phyloP scores from a whole-genome alignment of 2,888 invertebrate genomes.

The Colostygia pectinataria region DNA sequence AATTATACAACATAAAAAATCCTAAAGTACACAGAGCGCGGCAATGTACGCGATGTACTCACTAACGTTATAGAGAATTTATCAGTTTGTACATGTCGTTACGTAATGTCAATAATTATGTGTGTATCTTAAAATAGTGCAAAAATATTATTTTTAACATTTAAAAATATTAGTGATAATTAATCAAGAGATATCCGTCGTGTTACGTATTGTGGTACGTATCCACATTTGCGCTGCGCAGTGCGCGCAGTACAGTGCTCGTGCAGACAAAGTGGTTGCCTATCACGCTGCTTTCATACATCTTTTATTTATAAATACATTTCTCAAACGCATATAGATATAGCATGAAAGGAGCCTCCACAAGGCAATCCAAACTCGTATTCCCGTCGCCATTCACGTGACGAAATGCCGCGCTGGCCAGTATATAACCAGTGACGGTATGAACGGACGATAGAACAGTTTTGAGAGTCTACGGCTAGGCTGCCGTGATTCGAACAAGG shows the following conservation, averaged over 20 bases:
- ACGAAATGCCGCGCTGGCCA: too few species aligned
- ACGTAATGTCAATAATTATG: conserved; percentile 46
- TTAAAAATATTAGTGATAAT: conserved; percentile 29
- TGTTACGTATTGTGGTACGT: conserved; percentile 20
- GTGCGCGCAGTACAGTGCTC: not conserved
- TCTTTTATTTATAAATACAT: conserved; percentile 3
- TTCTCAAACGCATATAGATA: not conserved
- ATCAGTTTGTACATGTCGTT: conserved; percentile 53
- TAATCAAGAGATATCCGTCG: conserved; percentile 10
- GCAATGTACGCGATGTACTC: conserved; percentile 12
- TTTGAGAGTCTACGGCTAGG: too few species aligned
- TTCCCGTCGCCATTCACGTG: too few species aligned
- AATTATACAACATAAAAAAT: conserved; percentile 62
- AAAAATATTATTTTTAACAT: conserved; percentile 45
- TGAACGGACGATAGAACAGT: too few species aligned
- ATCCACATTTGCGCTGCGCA: not conserved
- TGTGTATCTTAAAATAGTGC: conserved; percentile 45
- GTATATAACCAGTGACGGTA: too few species aligned
- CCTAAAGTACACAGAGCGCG: conserved; percentile 26
- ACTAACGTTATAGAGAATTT: conserved; percentile 36
- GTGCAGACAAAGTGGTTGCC: not conserved
- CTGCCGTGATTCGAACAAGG: not conserved
- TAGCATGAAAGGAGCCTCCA: too few species aligned
- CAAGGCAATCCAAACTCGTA: too few species aligned
- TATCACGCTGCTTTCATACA: not conserved